Evolutionary conservation across 92 coral and sea anemone genomes (phyloP).

Genomic region (Epizoanthus rinbou): DNA sequence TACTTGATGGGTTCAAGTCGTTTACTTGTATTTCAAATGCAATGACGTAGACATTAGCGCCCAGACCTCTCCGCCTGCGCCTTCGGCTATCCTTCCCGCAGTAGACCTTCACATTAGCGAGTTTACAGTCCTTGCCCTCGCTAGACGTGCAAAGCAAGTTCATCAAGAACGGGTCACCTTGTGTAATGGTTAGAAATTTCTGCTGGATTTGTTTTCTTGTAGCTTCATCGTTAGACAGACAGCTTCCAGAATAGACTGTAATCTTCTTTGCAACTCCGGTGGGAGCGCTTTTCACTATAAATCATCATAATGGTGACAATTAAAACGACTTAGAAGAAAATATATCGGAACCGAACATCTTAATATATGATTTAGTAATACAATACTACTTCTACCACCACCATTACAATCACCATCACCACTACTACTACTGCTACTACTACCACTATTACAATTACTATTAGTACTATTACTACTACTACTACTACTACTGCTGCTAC

Average conservation of each 20-base stretch:
- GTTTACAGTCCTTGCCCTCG: constrained; percentile 58
- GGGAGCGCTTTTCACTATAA: constrained; percentile 65
- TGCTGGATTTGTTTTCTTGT: constrained; percentile 56
- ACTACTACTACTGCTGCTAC: too few relatives aligned
- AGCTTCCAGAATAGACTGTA: constrained; percentile 75
- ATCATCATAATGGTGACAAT: neutral
- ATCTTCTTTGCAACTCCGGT: constrained; percentile 68
- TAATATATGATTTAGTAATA: too few relatives aligned
- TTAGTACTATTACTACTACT: too few relatives aligned
- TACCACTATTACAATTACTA: too few relatives aligned
- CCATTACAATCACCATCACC: too few relatives aligned
- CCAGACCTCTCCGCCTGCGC: constrained; percentile 53
- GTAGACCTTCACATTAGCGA: constrained; percentile 75
- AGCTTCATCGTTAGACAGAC: constrained; percentile 55
- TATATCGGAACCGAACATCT: too few relatives aligned
- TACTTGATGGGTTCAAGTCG: constrained; percentile 45
- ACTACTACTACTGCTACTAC: too few relatives aligned
- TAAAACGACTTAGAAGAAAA: neutral
- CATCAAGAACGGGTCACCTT: constrained; percentile 40
- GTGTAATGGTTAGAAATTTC: constrained; percentile 48
- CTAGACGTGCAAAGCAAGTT: constrained; percentile 49
- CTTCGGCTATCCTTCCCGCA: constrained; percentile 75
- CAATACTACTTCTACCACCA: too few relatives aligned
- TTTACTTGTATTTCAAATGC: constrained; percentile 58
- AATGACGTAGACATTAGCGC: constrained; percentile 58